A percentile compares a stretch with the other conserved stretches of the same genome.
phyloP scores from a whole-genome alignment of 1,140 invertebrate species.

The Marisa cornuarietis region DNA sequence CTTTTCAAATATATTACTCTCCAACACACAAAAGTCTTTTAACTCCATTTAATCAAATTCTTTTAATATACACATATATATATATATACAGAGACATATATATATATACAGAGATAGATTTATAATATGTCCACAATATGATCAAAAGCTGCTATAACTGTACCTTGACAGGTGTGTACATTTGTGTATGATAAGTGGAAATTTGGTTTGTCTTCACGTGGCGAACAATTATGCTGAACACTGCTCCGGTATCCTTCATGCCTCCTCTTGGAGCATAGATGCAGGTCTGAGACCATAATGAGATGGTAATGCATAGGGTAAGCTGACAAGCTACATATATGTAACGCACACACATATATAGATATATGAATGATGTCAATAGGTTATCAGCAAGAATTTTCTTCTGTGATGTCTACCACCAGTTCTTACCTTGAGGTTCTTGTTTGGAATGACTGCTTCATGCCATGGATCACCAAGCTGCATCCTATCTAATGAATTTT shows the following conservation, averaged over 20 bases:
- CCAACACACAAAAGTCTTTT: not conserved
- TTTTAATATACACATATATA: too few relatives aligned
- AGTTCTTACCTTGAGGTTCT: conserved; percentile 30
- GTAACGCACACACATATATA: not conserved
- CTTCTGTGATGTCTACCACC: too few relatives aligned
- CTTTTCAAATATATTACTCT: not conserved
- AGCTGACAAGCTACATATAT: not conserved
- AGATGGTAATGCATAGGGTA: not conserved
- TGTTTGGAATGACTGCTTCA: conserved; percentile 32
- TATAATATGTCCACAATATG: too few relatives aligned
- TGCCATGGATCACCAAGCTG: conserved; percentile 51
- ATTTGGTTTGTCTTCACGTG: conserved; percentile 41
- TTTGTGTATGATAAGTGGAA: conserved; percentile 45
- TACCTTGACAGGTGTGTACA: conserved; percentile 51
- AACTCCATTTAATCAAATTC: not conserved
- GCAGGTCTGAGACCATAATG: conserved; percentile 34
- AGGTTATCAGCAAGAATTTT: not conserved
- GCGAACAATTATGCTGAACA: conserved; percentile 46
- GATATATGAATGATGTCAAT: not conserved
- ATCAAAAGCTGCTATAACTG: not conserved
- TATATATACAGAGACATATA: not conserved
- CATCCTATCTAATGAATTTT: conserved; percentile 40
- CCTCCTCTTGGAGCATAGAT: conserved; percentile 40
- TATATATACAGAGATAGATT: not conserved
- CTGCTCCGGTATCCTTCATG: conserved; percentile 39